phyloP scores from a whole-genome alignment of 2,113 vertebrate genomes.

The Neopipo cinnamomea region DNA sequence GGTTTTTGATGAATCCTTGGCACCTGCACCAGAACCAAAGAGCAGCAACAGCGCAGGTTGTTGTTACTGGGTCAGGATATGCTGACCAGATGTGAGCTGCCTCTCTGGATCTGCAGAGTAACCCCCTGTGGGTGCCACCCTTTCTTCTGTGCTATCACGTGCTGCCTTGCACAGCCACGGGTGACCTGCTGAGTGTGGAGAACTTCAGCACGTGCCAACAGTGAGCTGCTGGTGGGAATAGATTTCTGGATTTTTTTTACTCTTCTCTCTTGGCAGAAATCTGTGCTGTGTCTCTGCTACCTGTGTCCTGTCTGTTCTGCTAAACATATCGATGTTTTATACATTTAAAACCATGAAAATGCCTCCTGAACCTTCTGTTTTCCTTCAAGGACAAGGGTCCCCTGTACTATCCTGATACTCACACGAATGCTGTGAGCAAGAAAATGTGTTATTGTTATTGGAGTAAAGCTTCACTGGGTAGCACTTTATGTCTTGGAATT shows the following conservation, averaged over 20 bases:
- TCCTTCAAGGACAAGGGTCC: not conserved
- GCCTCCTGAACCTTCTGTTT: not conserved
- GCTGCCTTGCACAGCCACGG: not conserved
- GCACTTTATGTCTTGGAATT: not conserved
- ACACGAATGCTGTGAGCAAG: not conserved
- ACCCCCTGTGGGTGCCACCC: not conserved
- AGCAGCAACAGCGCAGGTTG: not conserved
- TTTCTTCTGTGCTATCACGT: not conserved
- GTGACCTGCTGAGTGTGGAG: rapidly evolving
- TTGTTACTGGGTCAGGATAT: not conserved
- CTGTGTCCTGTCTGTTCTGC: not conserved
- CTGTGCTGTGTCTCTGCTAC: not conserved
- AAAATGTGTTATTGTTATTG: rapidly evolving
- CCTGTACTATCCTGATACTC: rapidly evolving
- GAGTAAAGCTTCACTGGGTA: not conserved
- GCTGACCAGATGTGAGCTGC: not conserved
- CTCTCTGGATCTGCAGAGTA: not conserved
- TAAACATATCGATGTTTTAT: not conserved
- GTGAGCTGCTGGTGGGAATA: not conserved
- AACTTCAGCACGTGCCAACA: not conserved
- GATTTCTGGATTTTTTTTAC: not conserved
- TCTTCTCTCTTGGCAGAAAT: not conserved
- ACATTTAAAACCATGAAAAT: not conserved
- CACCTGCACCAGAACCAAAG: not conserved
- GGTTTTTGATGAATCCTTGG: not conserved